Evolutionary conservation across 2,113 vertebrate genomes (phyloP), one percentile per base, ranked within the genome.

Genomic region (Tyto alba): DNA sequence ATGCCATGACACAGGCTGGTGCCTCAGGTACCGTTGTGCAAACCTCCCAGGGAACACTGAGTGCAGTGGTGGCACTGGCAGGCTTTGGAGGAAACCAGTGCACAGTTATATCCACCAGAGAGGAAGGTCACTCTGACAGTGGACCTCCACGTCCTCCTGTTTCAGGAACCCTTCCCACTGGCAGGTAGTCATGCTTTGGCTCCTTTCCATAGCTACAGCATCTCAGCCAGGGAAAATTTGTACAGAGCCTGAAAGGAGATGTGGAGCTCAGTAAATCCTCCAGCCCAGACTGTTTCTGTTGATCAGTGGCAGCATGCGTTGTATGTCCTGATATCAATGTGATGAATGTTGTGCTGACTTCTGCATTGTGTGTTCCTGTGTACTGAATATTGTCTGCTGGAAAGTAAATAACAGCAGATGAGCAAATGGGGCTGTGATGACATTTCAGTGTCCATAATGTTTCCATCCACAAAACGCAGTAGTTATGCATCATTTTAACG

Each of bases 331-430:
- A 69, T 94, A 90, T 74, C 88, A 80, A 30, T 8, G 76, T 94
- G 95, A 96, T 91, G 81, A 83, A 97, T 93, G 68, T 57, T 94
- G 68, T 92, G 90, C 93, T 95, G 86, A 93, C 80, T 95, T 92
- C 62, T 81, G 85, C 82, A 95, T 48, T 95, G 88, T 91, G 72
- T 88, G 89, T 38, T 71, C 63, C 63, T 85, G 63, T 56, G 84
- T 81, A 90, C 72, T 59, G 71, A 90, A 71, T 62, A 77, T 73
- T 85, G 83, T 90, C 78, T 93, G 88, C 69, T 91, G 76, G 82
- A 91, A 71, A 94, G 88, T 95, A 97, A 96, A 92, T 96, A 95
- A 96, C 84, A 91, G 59, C 69, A 95, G 88, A 94, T 92, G 95
- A 97, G 93, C 41, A 84, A 97, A 97, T 90, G 80, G 88, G 64